phyloP scores from a whole-genome alignment of 2,797 vertebrate genomes.

The Pantherophis alleghaniensis region DNA sequence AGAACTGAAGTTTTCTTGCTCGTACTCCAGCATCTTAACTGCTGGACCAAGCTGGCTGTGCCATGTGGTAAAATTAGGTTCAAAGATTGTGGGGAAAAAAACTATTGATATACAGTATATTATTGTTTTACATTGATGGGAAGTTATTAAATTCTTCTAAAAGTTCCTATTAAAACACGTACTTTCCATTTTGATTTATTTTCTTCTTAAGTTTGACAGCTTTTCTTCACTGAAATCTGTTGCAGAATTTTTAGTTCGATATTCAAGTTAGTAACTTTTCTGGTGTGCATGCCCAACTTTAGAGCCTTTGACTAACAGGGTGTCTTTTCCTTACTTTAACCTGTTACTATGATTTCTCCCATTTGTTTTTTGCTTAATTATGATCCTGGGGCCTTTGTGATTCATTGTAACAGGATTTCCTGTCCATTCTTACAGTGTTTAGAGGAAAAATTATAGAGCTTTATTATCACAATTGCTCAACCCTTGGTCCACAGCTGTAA shows the following conservation, averaged over 20 bases:
- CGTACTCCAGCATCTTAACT: background rate
- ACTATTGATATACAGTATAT: background rate
- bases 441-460: background rate
- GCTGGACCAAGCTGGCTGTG: background rate
- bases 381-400: background rate
- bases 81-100: background rate
- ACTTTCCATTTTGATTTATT: background rate
- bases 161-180: background rate
- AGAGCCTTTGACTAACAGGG: background rate
- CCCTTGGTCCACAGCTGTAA: background rate
- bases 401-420: background rate
- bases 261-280: background rate
- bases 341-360: background rate
- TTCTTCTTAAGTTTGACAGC: background rate
- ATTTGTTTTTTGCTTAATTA: background rate
- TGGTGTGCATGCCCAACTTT: background rate
- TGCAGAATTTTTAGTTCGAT: background rate
- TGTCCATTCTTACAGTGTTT: background rate
- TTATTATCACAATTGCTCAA: constrained; percentile 6
- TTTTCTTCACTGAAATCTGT: background rate
- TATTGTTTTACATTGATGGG: background rate
- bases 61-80: background rate
- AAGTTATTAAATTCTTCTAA: background rate
- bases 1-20: background rate
- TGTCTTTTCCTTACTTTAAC: background rate